A percentile compares a stretch with the other conserved stretches of the same genome.
Conservation (phyloP, 2,888 invertebrate species). For the Tachina lurida region DNA sequence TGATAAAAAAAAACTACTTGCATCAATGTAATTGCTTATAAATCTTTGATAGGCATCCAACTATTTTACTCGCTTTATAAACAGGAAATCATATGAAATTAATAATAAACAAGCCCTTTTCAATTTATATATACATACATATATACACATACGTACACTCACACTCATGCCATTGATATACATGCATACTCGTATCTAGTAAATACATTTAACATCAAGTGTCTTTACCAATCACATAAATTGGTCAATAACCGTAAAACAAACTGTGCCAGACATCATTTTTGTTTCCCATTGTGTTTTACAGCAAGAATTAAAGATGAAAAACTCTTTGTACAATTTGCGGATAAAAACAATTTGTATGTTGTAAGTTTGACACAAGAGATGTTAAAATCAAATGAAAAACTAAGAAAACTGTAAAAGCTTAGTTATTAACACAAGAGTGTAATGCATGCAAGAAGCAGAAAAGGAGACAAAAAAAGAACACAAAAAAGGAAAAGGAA, state of each 20-base stretch:
- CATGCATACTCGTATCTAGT: neutral
- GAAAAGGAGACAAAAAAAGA: neutral
- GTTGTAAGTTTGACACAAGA: constrained; percentile 22
- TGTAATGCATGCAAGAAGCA: neutral
- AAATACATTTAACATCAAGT: neutral
- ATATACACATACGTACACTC: too few relatives aligned
- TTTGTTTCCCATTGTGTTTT: neutral
- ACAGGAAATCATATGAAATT: too few relatives aligned
- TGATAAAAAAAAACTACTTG: too few relatives aligned
- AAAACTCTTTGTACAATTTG: constrained; percentile 8
- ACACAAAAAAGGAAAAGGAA: constrained; percentile 2
- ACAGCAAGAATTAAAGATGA: neutral
- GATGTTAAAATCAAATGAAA: constrained; percentile 23
- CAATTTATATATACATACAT: neutral
- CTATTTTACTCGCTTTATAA: too few relatives aligned
- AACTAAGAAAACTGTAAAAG: constrained; percentile 3
- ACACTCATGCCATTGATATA: too few relatives aligned
- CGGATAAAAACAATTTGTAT: constrained; percentile 36
- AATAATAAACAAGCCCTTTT: too few relatives aligned
- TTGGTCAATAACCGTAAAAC: constrained; percentile 38
- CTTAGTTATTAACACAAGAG: constrained; percentile 25
- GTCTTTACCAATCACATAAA: constrained; percentile 32
- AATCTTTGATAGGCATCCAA: too few relatives aligned
- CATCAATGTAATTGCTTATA: too few relatives aligned
- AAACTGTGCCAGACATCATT: neutral